phyloP scores from a whole-genome alignment of 2,888 invertebrate genomes.

The Brenthis ino region DNA sequence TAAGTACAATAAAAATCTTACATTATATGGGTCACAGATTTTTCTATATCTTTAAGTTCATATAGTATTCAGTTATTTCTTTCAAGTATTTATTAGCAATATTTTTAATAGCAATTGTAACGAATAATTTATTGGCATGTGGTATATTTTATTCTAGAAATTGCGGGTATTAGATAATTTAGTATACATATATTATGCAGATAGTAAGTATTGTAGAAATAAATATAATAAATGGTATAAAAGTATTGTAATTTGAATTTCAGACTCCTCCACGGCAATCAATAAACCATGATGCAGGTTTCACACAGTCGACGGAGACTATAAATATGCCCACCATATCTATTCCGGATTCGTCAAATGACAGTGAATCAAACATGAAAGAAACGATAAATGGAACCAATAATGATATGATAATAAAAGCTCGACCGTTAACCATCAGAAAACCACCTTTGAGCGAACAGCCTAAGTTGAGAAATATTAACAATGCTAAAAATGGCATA shows the following conservation, averaged over 20 bases:
- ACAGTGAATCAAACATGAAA: constrained; percentile 67
- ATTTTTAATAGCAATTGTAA: too few relatives aligned
- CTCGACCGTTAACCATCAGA: constrained; percentile 91
- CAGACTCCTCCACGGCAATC: constrained; percentile 80
- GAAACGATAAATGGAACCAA: constrained; percentile 69
- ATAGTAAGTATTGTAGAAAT: not conserved
- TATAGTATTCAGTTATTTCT: too few relatives aligned
- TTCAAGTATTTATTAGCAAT: too few relatives aligned
- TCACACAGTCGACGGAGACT: constrained; percentile 60
- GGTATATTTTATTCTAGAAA: too few relatives aligned
- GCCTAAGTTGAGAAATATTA: constrained; percentile 86
- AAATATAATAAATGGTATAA: not conserved
- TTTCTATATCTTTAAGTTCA: too few relatives aligned
- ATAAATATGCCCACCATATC: constrained; percentile 63
- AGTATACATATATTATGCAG: too few relatives aligned
- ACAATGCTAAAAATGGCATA: constrained; percentile 80
- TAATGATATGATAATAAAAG: constrained; percentile 85
- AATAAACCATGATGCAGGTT: constrained; percentile 66
- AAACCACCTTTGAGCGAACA: constrained; percentile 92
- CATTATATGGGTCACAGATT: too few relatives aligned
- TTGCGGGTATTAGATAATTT: too few relatives aligned
- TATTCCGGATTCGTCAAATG: constrained; percentile 62
- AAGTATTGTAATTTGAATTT: constrained; percentile 41
- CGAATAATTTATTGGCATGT: too few relatives aligned
- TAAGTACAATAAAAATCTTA: too few relatives aligned